Evolutionary conservation across 2,888 invertebrate species (phyloP), one percentile per base, ranked within the genome.

Genomic region (Sinohyriopsis cumingii): DNA sequence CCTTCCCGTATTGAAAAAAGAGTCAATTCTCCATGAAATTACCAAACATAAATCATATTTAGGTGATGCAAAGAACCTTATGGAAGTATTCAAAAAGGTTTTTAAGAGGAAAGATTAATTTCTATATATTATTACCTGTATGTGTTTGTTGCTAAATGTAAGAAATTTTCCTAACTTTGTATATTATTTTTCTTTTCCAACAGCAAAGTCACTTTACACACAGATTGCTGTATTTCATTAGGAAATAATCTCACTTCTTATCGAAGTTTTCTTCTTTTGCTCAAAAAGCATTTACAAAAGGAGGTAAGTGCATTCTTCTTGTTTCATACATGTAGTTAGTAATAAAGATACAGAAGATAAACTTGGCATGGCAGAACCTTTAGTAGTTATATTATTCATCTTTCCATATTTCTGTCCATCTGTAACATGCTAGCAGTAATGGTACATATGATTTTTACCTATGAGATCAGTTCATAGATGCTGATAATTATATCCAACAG

Each of bases 151-250:
- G 5, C 12, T 55, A 19, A 53, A 60, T 66, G 22, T 25, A 61
- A 67, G 25, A 19, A 22, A 25, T 24, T 15, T 59, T 59, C 6
- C 22, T 65, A 28, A 22, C 19, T 55, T 63, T 53, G 22, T n/a
- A 22, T 63, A 19, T 56, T 61, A 18, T 63, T 75, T 25, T 74
- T 62, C 68, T 65, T 79, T 72, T 64, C 93, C 71, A 91, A 94
- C 59, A 95, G 96, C 87, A 95, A 95, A 77, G 91, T 96, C 67
- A 96, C 96, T 0, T 94, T 94, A 15, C 94, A 94, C 76, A 93
- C 93, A 72, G 91, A 93, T 66, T 95, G 95, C 82, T 95, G 95
- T 87, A 91, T 92, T 71, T 92, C 92, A 77, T 91, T 95, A 77
- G 92, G 85, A 12, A 83, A 92, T 65, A 92, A 92, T 69, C 89